These are phyloP conservation scores for Setipinna tenuifilis DNA, from an alignment of 2,797 vertebrate species.

Conservation along the genomic window DNA sequence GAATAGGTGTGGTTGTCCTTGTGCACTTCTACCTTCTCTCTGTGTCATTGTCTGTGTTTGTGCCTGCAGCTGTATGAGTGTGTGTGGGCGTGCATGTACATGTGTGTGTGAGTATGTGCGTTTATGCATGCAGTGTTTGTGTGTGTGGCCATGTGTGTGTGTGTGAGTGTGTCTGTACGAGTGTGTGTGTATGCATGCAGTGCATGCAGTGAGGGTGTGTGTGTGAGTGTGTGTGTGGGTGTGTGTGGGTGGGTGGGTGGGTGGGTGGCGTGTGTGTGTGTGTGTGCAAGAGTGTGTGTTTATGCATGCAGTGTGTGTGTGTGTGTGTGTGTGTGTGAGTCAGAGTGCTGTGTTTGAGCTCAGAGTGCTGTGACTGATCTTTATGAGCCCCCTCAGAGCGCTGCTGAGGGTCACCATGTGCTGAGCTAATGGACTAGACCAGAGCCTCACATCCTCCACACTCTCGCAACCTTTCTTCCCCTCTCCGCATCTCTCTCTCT, in stretches of 20 bases:
- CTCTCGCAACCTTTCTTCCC: not conserved
- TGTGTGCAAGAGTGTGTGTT: not conserved
- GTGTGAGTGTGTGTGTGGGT: not conserved
- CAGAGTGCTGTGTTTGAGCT: not conserved
- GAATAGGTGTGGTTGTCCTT: too few relatives aligned
- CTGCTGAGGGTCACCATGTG: not conserved
- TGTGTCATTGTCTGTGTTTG: not conserved
- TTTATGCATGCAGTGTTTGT: not conserved
- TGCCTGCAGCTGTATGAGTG: not conserved
- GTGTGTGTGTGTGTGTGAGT: constrained; percentile 6
- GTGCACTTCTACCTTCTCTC: too few relatives aligned
- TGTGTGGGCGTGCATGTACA: not conserved
- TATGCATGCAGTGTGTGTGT: not conserved
- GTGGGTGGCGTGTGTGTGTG: not conserved
- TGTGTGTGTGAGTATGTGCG: not conserved
- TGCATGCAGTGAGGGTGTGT: not conserved
- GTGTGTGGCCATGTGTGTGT: not conserved
- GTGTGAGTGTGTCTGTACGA: not conserved
- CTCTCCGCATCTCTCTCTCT: not conserved
- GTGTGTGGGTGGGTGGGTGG: not conserved
- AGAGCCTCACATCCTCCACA: not conserved
- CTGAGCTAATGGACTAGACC: not conserved
- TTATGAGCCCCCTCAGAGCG: too few relatives aligned
- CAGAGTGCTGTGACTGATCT: not conserved
- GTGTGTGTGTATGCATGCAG: not conserved